phyloP scores from a whole-genome alignment of 1,140 invertebrate species.

The Thaumetopoea pityocampa region DNA sequence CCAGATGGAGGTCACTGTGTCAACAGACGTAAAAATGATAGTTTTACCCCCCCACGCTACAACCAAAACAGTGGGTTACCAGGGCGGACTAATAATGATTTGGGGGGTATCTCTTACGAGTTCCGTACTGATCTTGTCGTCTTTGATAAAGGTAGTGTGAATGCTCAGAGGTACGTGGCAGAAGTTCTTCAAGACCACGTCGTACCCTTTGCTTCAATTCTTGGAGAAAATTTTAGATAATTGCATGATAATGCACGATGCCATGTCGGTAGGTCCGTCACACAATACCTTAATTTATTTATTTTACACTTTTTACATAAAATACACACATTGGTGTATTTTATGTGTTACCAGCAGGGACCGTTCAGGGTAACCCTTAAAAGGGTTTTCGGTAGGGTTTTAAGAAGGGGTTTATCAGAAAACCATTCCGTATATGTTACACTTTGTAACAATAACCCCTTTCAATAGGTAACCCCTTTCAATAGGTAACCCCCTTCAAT shows the following conservation, averaged over 20 bases:
- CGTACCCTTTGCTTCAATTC: slow-evolving; percentile 5
- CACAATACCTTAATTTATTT: no score
- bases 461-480: no score
- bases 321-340: no score
- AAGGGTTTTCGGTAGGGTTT: no score
- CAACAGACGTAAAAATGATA: slow-evolving; percentile 10
- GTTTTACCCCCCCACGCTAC: slow-evolving; percentile 11
- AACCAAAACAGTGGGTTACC: slow-evolving; percentile 16
- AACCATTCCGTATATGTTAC: no score
- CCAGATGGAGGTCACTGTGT: slow-evolving; percentile 13
- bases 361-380: no score
- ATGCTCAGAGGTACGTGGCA: slow-evolving; percentile 13
- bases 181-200: slow-evolving; percentile 16
- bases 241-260: not conserved
- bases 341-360: no score
- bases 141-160: slow-evolving; percentile 17
- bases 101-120: slow-evolving; percentile 5
- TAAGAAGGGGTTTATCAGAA: no score
- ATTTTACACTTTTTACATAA: no score
- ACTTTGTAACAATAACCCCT: no score
- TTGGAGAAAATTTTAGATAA: slow-evolving; percentile 1
- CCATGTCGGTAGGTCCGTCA: no score
- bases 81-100: slow-evolving; percentile 21
- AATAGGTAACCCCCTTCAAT: no score
- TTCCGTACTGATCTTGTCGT: slow-evolving; percentile 15